Evolutionary conservation across 2,113 vertebrate genomes (phyloP).

Genomic region (Clinocottus analis): DNA sequence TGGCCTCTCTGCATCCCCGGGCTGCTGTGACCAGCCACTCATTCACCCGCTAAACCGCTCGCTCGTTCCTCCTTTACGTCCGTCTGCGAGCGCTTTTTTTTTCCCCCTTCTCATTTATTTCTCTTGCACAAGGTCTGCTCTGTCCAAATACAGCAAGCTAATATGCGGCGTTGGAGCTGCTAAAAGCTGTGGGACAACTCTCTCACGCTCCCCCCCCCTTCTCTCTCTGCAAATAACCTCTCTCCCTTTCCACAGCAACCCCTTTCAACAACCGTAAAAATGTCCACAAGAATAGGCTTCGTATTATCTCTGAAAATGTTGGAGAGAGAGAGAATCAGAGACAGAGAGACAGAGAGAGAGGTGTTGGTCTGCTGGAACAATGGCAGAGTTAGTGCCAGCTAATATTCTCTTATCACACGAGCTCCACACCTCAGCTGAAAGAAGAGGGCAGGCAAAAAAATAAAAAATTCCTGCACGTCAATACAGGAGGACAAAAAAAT

Average conservation of each 20-base stretch:
- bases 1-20: conserved; percentile 28
- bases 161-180: conserved; percentile 1
- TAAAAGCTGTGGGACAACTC: conserved; percentile 42
- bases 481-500: not conserved
- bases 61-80: not conserved
- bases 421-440: conserved; percentile 46
- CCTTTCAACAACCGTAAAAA: conserved; percentile 62
- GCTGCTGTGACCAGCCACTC: conserved; percentile 32
- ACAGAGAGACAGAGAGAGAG: not conserved
- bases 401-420: conserved; percentile 65
- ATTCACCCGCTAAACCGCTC: conserved; percentile 5
- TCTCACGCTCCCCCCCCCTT: conserved; percentile 19
- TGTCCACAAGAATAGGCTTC: conserved; percentile 46
- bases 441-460: conserved; percentile 13
- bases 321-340: conserved; percentile 11
- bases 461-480: conserved; percentile 31
- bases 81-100: not conserved
- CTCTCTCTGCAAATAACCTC: conserved; percentile 33
- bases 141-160: conserved; percentile 53
- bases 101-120: conserved; percentile 21
- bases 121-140: conserved; percentile 33
- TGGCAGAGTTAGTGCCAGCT: conserved; percentile 56
- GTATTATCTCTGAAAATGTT: conserved; percentile 54
- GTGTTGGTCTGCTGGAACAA: conserved; percentile 61
- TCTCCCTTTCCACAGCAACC: conserved; percentile 38